Base-by-base conservation (phyloP, 2,797 vertebrate genomes). In the Esox masquinongy region DNA sequence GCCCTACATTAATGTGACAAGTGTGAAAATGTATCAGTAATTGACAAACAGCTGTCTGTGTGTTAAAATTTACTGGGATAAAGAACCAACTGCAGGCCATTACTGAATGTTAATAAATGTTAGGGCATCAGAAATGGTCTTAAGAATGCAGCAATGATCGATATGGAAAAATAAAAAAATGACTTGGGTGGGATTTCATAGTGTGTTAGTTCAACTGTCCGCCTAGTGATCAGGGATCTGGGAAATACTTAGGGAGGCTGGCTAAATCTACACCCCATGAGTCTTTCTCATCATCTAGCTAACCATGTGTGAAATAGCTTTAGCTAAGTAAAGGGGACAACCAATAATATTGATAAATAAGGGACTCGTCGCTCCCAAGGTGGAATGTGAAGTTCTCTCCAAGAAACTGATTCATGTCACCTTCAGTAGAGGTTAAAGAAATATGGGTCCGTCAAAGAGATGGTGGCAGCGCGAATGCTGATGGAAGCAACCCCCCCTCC, bases 231-330 rank as follows among this genome's bases (percentile, higher is more conserved):
- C 93, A 93, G 87, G 83, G 79, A 89, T 91, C 90, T 91, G 4
- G 51, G 89, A 93, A 94, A 92, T 94, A 91, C 94, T 94, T 93
- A 91, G 91, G 91, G 92, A 90, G 88, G 82, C 76, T 31, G 53
- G 83, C 89, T 91, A 91, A 93, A 93, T 92, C 91, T 93, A 93
- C 90, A 91, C 89, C 90, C 90, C 88, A 84, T 89, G 91, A 94
- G 93, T 95, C 90, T 81, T 91, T 92, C 93, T 92, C 91, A 92
- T 93, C 91, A 88, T 79, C 85, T 76, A 88, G 84, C 89, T 94
- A 95, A 94, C 94, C 93, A 95, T 93, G 93, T 95, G 94, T 95
- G 94, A 94, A 95, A 95, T 95, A 94, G 93, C 93, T 94, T 93
- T 91, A 90, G 94, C 90, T 93, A 94, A 94, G 93, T 94, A 92